Percentiles rank a stretch among this genome's conserved stretches.
These are phyloP conservation scores for Pantherophis vulpinus DNA, from an alignment of 2,797 vertebrate species.

Conservation along the genomic window DNA sequence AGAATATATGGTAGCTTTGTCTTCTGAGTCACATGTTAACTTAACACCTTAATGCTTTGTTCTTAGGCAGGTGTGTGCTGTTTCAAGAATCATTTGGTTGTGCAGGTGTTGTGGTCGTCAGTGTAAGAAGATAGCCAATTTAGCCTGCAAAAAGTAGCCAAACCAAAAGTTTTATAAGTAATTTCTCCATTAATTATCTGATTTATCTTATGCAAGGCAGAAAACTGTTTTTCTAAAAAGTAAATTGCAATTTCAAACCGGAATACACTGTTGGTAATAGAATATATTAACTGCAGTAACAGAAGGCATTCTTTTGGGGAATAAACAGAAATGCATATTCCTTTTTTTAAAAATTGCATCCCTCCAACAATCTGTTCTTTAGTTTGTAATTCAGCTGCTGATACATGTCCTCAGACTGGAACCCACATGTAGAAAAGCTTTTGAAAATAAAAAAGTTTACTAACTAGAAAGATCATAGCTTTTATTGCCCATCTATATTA, in stretches of 20 bases:
- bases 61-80: not conserved
- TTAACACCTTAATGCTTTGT: slow-evolving; percentile 3
- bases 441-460: not conserved
- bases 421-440: not conserved
- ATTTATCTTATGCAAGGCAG: not conserved
- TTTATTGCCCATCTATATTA: not conserved
- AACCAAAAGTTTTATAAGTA: not conserved
- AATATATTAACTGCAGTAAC: not conserved
- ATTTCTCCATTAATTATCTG: not conserved
- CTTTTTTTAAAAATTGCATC: not conserved
- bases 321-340: not conserved
- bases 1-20: slow-evolving; percentile 1
- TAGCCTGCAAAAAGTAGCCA: not conserved
- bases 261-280: not conserved
- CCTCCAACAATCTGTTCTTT: not conserved
- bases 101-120: slow-evolving; percentile 6
- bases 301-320: not conserved
- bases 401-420: not conserved
- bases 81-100: not conserved
- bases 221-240: not conserved
- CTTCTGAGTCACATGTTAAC: rapidly evolving
- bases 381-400: not conserved
- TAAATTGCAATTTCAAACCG: not conserved
- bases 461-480: not conserved
- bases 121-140: not conserved